Conservation (phyloP, 64 coral and sea anemone genomes). For the Stylophora pistillata region DNA sequence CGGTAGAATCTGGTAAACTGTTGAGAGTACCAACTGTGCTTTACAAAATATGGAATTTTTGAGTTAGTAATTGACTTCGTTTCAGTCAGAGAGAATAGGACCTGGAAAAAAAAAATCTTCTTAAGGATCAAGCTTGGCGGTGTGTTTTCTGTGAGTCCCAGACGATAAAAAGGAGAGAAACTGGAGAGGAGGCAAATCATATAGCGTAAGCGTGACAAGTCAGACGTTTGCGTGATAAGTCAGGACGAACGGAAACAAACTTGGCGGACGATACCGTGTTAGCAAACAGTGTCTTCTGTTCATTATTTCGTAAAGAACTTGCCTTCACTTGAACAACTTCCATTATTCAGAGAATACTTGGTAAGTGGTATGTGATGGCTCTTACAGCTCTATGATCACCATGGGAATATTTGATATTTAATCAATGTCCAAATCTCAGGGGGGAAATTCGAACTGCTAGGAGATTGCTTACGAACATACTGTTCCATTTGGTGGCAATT, state of each 20-base stretch:
- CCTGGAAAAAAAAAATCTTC: too few species aligned
- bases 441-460: too few species aligned
- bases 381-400: too few species aligned
- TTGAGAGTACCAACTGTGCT: conserved; percentile 25
- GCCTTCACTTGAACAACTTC: background rate
- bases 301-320: background rate
- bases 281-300: background rate
- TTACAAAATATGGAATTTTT: background rate
- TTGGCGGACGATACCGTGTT: background rate
- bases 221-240: too few species aligned
- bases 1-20: conserved; percentile 26
- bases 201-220: background rate
- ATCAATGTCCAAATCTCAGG: too few species aligned
- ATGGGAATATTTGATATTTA: too few species aligned
- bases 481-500: too few species aligned
- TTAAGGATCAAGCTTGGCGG: background rate
- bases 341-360: too few species aligned
- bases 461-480: too few species aligned
- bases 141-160: background rate
- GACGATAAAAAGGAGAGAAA: background rate
- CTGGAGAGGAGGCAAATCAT: background rate
- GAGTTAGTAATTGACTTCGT: too few species aligned
- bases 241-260: background rate
- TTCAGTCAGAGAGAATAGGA: too few species aligned
- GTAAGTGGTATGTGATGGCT: background rate